Percentiles rank a stretch among this genome's conserved stretches.
phyloP scores from a whole-genome alignment of 2,113 vertebrate species.

The Microcebus lehilahytsara region DNA sequence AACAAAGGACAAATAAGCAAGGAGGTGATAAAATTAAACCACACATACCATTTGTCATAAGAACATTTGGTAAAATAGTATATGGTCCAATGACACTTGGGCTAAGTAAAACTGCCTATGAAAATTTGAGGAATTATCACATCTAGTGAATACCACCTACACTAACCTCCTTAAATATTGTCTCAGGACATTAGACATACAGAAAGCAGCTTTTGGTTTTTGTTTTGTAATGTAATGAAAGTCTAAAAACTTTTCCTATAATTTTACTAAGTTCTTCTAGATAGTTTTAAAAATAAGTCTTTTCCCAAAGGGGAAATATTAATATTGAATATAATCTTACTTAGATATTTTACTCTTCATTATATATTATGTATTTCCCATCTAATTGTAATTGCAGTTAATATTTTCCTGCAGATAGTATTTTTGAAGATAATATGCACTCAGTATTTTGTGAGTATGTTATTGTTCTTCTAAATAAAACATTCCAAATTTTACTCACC shows the following conservation, averaged over 20 bases:
- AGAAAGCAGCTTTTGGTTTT: not conserved
- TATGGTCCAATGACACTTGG: not conserved
- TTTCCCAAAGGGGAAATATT: not conserved
- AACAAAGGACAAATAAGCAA: not conserved
- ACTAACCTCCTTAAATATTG: not conserved
- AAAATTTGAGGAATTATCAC: not conserved
- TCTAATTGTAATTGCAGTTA: not conserved
- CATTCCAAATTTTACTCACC: not conserved
- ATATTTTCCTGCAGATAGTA: not conserved
- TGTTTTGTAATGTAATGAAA: not conserved
- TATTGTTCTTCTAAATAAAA: constrained; percentile 21
- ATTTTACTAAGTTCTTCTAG: constrained; percentile 20
- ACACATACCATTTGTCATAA: not conserved
- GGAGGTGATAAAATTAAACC: not conserved
- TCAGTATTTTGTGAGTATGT: not conserved
- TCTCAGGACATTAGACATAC: not conserved
- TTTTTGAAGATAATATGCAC: not conserved
- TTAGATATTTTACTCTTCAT: not conserved
- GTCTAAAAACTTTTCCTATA: not conserved
- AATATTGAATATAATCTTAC: not conserved
- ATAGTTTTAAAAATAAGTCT: not conserved
- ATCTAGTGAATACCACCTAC: not conserved
- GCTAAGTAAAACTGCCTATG: not conserved
- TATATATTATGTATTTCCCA: not conserved
- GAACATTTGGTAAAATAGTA: not conserved